Conservation (phyloP, 2,888 invertebrate species). For the Gasteruption jaculator region DNA sequence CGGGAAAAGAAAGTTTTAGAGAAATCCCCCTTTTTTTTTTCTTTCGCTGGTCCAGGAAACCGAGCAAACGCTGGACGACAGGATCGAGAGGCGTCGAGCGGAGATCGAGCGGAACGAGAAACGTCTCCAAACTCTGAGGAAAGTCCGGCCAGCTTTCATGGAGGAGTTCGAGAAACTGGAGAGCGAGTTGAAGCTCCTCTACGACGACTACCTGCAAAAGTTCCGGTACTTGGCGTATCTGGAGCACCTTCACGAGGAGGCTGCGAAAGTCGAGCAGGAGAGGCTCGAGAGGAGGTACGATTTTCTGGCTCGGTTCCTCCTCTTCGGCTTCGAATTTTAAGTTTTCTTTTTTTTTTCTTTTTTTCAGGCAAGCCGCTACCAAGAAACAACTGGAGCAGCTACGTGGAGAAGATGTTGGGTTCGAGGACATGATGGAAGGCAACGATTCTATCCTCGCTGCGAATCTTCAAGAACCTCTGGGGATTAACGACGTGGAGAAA, state of each 20-base stretch:
- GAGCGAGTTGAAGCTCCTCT: conserved; percentile 75
- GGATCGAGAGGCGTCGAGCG: conserved; percentile 83
- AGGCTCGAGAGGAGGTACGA: conserved; percentile 67
- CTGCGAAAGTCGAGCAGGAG: conserved; percentile 74
- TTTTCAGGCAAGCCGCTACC: conserved; percentile 50
- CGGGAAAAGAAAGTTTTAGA: too few species aligned
- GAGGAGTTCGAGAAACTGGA: conserved; percentile 92
- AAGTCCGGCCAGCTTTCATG: conserved; percentile 94
- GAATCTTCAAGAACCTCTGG: conserved; percentile 41
- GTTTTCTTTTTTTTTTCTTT: not conserved
- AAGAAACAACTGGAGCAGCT: conserved; percentile 58
- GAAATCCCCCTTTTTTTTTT: too few species aligned
- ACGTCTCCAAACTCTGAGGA: conserved; percentile 86
- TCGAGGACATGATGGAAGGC: conserved; percentile 51
- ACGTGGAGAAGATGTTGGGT: conserved; percentile 55
- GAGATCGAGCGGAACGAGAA: conserved; percentile 93
- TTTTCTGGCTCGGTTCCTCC: not conserved
- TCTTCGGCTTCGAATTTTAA: conserved; percentile 2
- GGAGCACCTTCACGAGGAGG: conserved; percentile 79
- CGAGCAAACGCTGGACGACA: conserved; percentile 83
- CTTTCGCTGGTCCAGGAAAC: conserved; percentile 66
- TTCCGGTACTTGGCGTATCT: conserved; percentile 85
- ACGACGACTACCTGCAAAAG: conserved; percentile 82
- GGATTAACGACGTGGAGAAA: conserved; percentile 35
- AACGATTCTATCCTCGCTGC: conserved; percentile 47